phyloP scores from a whole-genome alignment of 2,113 vertebrate species.

The Bombycilla garrulus region DNA sequence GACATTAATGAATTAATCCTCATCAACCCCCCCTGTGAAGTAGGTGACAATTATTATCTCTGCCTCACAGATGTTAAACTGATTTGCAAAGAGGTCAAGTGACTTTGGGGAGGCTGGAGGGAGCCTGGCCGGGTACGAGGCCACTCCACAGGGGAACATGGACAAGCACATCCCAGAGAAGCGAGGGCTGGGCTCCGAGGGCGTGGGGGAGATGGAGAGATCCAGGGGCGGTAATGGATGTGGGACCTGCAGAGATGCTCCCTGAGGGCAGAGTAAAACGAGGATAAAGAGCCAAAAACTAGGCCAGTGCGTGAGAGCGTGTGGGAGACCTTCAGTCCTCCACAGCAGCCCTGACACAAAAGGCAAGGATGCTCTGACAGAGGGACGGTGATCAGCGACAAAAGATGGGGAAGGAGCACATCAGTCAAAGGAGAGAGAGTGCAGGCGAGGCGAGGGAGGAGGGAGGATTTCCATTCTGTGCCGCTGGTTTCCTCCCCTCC shows the following conservation, averaged over 20 bases:
- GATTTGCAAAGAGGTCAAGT: conserved; percentile 65
- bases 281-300: neutral
- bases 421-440: neutral
- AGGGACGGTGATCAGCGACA: neutral
- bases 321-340: conserved; percentile 23
- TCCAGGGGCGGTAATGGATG: neutral
- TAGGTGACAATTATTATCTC: conserved; percentile 68
- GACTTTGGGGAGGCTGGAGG: neutral
- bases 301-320: neutral
- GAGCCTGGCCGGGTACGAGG: neutral
- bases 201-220: neutral
- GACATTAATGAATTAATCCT: conserved; percentile 70
- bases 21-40: conserved; percentile 58
- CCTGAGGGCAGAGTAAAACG: neutral
- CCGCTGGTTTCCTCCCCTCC: neutral
- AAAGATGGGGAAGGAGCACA: neutral
- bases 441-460: neutral
- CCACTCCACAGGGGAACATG: neutral
- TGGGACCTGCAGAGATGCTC: neutral
- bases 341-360: neutral
- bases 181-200: neutral
- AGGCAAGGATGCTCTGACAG: neutral
- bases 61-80: conserved; percentile 63
- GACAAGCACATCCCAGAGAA: neutral
- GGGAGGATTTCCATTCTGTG: neutral